Conservation (phyloP, 2,888 invertebrate species). For the Corythucha ciliata region DNA sequence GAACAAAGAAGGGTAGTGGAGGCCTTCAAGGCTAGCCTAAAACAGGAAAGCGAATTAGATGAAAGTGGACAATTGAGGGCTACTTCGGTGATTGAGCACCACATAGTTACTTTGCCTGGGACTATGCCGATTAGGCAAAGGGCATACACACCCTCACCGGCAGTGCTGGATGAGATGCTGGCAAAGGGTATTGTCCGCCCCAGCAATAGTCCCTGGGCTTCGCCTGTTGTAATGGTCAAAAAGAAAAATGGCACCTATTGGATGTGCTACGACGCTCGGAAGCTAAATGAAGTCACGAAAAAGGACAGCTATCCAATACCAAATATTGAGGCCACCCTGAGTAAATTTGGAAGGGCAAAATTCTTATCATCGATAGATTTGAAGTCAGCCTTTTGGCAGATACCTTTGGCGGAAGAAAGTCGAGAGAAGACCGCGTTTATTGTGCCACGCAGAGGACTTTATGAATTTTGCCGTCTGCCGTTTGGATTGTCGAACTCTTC, state of each 20-base stretch:
- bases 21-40: too few species aligned
- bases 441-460: slow-evolving; percentile 29
- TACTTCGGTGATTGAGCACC: neutral
- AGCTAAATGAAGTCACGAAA: slow-evolving; percentile 28
- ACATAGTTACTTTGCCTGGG: neutral
- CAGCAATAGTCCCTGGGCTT: slow-evolving; percentile 34
- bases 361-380: slow-evolving; percentile 26
- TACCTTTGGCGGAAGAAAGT: slow-evolving; percentile 22
- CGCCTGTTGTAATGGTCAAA: slow-evolving; percentile 33
- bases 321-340: slow-evolving; percentile 26
- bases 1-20: too few species aligned
- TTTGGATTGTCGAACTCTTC: slow-evolving; percentile 26
- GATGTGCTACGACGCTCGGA: slow-evolving; percentile 28
- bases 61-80: neutral
- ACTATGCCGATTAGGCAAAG: neutral
- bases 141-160: slow-evolving; percentile 18
- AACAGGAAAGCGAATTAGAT: too few species aligned
- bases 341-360: slow-evolving; percentile 23
- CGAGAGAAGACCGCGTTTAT: slow-evolving; percentile 32
- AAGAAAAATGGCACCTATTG: slow-evolving; percentile 32
- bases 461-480: slow-evolving; percentile 33
- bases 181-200: slow-evolving; percentile 31
- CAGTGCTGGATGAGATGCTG: slow-evolving; percentile 33
- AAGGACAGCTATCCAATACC: slow-evolving; percentile 31
- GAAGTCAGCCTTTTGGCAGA: slow-evolving; percentile 32